Evolutionary conservation across 2,888 invertebrate genomes (phyloP).

Genomic region (Anoplius nigerrimus): DNA sequence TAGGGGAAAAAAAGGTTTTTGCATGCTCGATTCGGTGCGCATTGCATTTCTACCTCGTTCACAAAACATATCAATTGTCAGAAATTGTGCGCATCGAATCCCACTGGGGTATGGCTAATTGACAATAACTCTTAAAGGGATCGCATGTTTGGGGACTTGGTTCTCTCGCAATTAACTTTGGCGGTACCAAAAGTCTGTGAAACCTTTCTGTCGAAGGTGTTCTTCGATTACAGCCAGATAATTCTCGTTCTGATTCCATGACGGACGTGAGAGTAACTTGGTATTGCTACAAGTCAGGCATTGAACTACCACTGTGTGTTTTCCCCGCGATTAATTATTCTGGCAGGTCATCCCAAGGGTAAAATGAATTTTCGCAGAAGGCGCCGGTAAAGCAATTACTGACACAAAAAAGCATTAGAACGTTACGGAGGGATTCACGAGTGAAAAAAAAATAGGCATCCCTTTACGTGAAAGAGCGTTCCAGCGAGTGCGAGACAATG

Average conservation of each 20-base stretch:
- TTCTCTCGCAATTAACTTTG: slow-evolving; percentile 17
- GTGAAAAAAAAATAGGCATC: no score
- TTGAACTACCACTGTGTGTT: no score
- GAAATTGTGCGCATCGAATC: slow-evolving; percentile 22
- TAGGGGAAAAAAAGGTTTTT: slow-evolving; percentile 17
- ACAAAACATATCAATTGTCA: background rate
- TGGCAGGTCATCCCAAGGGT: no score
- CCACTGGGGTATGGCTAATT: slow-evolving; percentile 8
- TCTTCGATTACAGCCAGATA: no score
- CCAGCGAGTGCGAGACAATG: no score
- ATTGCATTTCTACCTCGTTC: background rate
- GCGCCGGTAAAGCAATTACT: no score
- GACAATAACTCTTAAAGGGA: slow-evolving; percentile 10
- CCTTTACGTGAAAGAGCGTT: no score
- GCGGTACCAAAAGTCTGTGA: background rate
- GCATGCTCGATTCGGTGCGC: slow-evolving; percentile 34
- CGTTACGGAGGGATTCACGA: no score
- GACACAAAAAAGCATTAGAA: no score
- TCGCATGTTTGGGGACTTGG: slow-evolving; percentile 45
- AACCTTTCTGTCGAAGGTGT: background rate
- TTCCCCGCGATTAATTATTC: no score
- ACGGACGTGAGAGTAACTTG: background rate
- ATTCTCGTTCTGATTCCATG: no score
- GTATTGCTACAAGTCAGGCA: background rate
- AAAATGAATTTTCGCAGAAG: no score